phyloP scores from a whole-genome alignment of 2,888 invertebrate genomes.

The Disparrhopalites patrizii region DNA sequence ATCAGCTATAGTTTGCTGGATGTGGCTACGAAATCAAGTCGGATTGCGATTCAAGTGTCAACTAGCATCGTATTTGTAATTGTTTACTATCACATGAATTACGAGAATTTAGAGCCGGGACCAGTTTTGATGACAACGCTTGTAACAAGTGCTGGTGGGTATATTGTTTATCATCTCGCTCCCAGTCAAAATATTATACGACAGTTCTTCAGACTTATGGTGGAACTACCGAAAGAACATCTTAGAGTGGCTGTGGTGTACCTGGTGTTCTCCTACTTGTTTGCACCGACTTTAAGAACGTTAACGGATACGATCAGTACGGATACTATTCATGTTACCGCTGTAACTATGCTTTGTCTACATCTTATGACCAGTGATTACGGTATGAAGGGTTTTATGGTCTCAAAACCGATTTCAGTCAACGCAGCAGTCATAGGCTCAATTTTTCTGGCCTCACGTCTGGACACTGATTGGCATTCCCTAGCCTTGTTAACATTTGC shows the following conservation, averaged over 20 bases:
- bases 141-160: slow-evolving; percentile 33
- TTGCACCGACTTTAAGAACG: slow-evolving; percentile 81
- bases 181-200: slow-evolving; percentile 20
- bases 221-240: slow-evolving; percentile 31
- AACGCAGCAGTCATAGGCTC: slow-evolving; percentile 94
- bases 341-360: slow-evolving; percentile 77
- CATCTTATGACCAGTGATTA: slow-evolving; percentile 93
- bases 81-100: slow-evolving; percentile 43
- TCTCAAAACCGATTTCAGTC: slow-evolving; percentile 84
- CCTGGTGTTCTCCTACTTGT: slow-evolving; percentile 29
- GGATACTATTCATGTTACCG: slow-evolving; percentile 93
- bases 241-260: slow-evolving; percentile 33
- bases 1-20: slow-evolving; percentile 32
- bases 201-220: slow-evolving; percentile 3
- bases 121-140: slow-evolving; percentile 22
- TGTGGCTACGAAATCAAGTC: slow-evolving; percentile 32
- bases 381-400: slow-evolving; percentile 77
- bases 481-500: slow-evolving; percentile 86
- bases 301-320: slow-evolving; percentile 95
- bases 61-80: slow-evolving; percentile 39
- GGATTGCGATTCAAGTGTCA: slow-evolving; percentile 37
- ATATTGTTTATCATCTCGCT: slow-evolving; percentile 34
- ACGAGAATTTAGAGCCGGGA: slow-evolving; percentile 24
- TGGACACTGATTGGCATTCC: slow-evolving; percentile 79
- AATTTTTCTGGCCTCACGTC: slow-evolving; percentile 86